These are phyloP conservation scores for Cygnus olor DNA, from an alignment of 2,797 vertebrate genomes.

Conservation along the genomic window DNA sequence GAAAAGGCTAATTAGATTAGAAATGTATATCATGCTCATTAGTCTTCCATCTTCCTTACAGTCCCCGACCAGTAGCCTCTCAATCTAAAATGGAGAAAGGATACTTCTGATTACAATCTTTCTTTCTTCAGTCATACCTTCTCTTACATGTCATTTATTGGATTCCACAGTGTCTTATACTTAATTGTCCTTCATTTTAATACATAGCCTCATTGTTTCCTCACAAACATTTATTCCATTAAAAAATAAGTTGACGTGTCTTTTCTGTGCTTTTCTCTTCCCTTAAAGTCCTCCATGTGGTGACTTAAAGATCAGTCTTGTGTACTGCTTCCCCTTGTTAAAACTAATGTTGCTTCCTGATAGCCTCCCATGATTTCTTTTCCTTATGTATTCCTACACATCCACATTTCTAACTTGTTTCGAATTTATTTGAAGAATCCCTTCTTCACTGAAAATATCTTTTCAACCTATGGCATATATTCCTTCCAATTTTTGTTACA, in stretches of 20 bases:
- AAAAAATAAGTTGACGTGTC: not conserved
- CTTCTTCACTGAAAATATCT: slow-evolving; percentile 16
- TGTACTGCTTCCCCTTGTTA: slow-evolving; percentile 40
- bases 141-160: not conserved
- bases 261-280: slow-evolving; percentile 3
- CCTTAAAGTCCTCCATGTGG: slow-evolving; percentile 32
- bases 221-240: not conserved
- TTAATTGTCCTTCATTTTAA: not conserved
- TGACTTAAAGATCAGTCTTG: slow-evolving; percentile 44
- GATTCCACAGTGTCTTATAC: not conserved
- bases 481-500: not conserved
- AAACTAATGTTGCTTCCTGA: slow-evolving; percentile 46
- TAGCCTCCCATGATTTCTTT: slow-evolving; percentile 21
- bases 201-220: not conserved
- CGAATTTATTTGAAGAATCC: slow-evolving; percentile 10
- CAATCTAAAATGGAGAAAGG: not conserved
- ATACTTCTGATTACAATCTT: not conserved
- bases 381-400: not conserved
- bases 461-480: not conserved
- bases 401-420: slow-evolving; percentile 1
- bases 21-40: not conserved
- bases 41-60: not conserved
- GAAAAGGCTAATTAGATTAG: slow-evolving; percentile 12
- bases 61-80: not conserved
- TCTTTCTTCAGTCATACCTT: not conserved